Conservation (phyloP, 2,888 invertebrate genomes). For the Volucella bombylans region DNA sequence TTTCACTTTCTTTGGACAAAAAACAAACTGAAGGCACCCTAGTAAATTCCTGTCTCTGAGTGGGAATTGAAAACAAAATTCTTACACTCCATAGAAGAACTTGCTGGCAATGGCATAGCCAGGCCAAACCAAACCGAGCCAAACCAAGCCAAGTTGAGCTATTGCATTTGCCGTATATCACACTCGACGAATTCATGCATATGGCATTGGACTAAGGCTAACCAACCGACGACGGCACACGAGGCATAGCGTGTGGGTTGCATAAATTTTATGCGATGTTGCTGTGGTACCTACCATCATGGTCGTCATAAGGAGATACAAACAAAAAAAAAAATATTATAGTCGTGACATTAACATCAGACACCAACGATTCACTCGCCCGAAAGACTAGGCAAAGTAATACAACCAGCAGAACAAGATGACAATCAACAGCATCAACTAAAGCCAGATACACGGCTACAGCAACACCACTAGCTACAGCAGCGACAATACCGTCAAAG, state of each 20-base stretch:
- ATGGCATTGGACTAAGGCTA: constrained; percentile 16
- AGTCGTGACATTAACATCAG: constrained; percentile 45
- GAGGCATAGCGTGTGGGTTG: constrained; percentile 36
- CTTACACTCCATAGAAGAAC: constrained; percentile 38
- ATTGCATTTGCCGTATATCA: constrained; percentile 32
- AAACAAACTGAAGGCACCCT: background rate
- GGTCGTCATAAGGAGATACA: background rate
- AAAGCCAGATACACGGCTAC: too few relatives aligned
- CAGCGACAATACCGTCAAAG: constrained; percentile 1
- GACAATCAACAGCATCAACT: constrained; percentile 36
- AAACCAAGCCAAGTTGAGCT: too few relatives aligned
- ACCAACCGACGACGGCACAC: constrained; percentile 11
- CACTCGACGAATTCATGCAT: constrained; percentile 49
- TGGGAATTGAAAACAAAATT: constrained; percentile 9
- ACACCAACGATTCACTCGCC: constrained; percentile 17
- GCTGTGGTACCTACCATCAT: constrained; percentile 8
- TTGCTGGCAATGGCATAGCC: constrained; percentile 32
- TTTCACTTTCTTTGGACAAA: background rate
- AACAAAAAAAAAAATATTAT: background rate
- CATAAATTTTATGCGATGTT: constrained; percentile 13
- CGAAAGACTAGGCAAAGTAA: background rate
- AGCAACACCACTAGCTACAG: too few relatives aligned
- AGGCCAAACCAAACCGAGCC: background rate
- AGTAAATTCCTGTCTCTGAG: background rate
- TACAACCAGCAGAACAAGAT: constrained; percentile 47